Evolutionary conservation across 2,113 vertebrate genomes (phyloP).

Genomic region (Hypocryptadius cinnamomeus): DNA sequence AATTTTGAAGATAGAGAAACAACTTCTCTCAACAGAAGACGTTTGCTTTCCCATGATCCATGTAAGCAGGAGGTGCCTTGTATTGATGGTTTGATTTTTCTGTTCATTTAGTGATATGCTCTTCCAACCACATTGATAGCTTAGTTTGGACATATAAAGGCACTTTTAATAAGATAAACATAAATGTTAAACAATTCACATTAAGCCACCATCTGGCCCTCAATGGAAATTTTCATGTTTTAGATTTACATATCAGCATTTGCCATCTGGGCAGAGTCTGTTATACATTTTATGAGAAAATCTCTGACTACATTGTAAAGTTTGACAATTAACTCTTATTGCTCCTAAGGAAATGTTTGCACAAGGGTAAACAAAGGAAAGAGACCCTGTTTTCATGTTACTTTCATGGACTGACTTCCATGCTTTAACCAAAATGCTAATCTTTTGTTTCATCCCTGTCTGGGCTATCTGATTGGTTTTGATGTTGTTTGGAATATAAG

Average conservation of each 20-base stretch:
- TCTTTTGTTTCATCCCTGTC: background rate
- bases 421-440: background rate
- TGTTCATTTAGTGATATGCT: constrained; percentile 44
- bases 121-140: constrained; percentile 38
- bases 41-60: background rate
- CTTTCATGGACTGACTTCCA: background rate
- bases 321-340: constrained; percentile 62
- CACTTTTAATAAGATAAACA: constrained; percentile 69
- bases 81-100: background rate
- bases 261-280: constrained; percentile 67
- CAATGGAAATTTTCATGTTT: constrained; percentile 65
- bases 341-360: constrained; percentile 59
- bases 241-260: constrained; percentile 66
- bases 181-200: constrained; percentile 69
- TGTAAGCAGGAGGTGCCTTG: background rate
- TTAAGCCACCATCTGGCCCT: constrained; percentile 65
- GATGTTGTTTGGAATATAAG: background rate
- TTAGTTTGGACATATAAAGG: constrained; percentile 61
- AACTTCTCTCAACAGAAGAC: background rate
- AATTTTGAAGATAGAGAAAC: background rate
- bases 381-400: background rate
- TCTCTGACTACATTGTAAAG: constrained; percentile 46
- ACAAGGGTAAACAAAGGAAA: constrained; percentile 57
- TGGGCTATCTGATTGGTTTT: background rate
- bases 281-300: constrained; percentile 66